A percentile compares a stretch with the other conserved stretches of the same genome.
Evolutionary conservation across 2,888 invertebrate genomes (phyloP).

Genomic region (Thysanoteuthis rhombus): DNA sequence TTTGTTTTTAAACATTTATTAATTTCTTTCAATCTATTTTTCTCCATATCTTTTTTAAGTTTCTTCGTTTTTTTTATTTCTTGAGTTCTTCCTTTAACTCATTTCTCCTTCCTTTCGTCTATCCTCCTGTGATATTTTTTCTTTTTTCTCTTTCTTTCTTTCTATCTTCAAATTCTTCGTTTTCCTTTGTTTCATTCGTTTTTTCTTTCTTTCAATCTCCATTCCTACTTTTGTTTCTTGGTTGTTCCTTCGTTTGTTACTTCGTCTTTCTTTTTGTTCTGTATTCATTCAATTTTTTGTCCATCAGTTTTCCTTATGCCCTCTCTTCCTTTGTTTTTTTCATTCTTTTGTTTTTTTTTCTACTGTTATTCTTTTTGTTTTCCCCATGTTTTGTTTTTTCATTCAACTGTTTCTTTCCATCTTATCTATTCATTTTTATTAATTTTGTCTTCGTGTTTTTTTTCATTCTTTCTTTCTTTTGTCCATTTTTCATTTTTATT

Average conservation of each 20-base stretch:
- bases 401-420: too few species aligned
- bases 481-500: too few species aligned
- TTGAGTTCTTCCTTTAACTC: too few species aligned
- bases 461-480: background rate
- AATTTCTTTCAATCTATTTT: too few species aligned
- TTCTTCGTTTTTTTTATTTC: too few species aligned
- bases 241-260: background rate
- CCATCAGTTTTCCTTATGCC: background rate
- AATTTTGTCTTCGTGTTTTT: background rate
- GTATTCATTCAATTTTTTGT: background rate
- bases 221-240: fast-evolving
- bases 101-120: background rate
- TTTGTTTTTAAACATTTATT: too few species aligned
- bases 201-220: background rate
- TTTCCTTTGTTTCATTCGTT: background rate
- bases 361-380: background rate
- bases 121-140: too few species aligned
- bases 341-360: too few species aligned
- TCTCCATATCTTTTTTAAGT: too few species aligned
- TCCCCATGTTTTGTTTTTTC: too few species aligned
- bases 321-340: background rate
- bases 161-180: background rate
- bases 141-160: background rate
- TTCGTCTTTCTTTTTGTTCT: background rate
- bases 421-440: too few species aligned